phyloP scores from a whole-genome alignment of 2,888 invertebrate genomes.

The Carabus problematicus region DNA sequence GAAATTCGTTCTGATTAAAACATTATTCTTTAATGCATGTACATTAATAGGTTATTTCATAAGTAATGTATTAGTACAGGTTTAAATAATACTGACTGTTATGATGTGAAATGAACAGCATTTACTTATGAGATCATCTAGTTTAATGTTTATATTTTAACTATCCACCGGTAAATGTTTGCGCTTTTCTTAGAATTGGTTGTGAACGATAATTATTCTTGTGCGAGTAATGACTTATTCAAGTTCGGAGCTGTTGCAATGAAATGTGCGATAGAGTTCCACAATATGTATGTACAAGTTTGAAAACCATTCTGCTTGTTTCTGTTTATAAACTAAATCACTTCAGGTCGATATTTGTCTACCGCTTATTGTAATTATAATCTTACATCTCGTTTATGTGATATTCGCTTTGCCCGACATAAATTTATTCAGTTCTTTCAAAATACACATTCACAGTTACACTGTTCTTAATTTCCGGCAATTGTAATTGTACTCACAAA shows the following conservation, averaged over 20 bases:
- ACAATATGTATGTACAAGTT: slow-evolving; percentile 4
- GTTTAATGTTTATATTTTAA: too few relatives aligned
- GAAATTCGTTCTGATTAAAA: too few relatives aligned
- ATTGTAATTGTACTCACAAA: slow-evolving; percentile 16
- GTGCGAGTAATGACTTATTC: too few relatives aligned
- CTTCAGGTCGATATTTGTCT: slow-evolving; percentile 17
- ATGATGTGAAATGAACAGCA: too few relatives aligned
- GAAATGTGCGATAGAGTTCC: not conserved
- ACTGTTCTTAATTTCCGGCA: slow-evolving; percentile 24
- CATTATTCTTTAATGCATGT: too few relatives aligned
- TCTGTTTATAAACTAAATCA: slow-evolving; percentile 17
- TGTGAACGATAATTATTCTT: too few relatives aligned
- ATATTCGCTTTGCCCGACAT: slow-evolving; percentile 36
- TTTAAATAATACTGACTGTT: too few relatives aligned
- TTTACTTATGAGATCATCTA: too few relatives aligned
- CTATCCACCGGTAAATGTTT: too few relatives aligned
- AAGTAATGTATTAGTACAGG: too few relatives aligned
- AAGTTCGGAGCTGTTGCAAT: not conserved
- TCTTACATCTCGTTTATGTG: slow-evolving; percentile 32
- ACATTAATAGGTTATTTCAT: too few relatives aligned
- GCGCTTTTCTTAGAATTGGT: too few relatives aligned
- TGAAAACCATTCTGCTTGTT: slow-evolving; percentile 27
- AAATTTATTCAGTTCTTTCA: slow-evolving; percentile 19
- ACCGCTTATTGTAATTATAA: slow-evolving; percentile 28
- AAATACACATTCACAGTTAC: not conserved